Percentiles rank a stretch among this genome's conserved stretches.
Evolutionary conservation across 1,140 invertebrate genomes (phyloP).

Genomic region (Scaptomyza hsui): DNA sequence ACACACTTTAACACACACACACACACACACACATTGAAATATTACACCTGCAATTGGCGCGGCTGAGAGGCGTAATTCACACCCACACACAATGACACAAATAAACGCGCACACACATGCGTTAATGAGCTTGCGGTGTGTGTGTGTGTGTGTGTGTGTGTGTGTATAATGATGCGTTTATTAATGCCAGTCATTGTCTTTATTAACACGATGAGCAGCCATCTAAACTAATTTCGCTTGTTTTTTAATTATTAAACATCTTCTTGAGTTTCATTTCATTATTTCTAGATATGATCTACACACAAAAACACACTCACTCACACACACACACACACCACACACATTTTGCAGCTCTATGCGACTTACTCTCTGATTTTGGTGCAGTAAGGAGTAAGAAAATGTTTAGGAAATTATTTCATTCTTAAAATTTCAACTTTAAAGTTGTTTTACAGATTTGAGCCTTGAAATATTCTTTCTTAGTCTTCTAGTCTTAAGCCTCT

Average conservation of each 20-base stretch:
- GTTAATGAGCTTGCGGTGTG: conserved; percentile 5
- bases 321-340: no score
- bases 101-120: conserved; percentile 18
- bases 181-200: conserved; percentile 66
- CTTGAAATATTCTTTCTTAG: no score
- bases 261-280: conserved; percentile 35
- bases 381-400: no score
- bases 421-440: no score
- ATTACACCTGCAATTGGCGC: conserved; percentile 78
- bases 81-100: conserved; percentile 40
- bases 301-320: not conserved
- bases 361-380: no score
- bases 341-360: no score
- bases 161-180: conserved; percentile 61
- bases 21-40: conserved; percentile 59
- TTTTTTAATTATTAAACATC: conserved; percentile 29
- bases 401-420: no score
- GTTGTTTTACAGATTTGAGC: no score
- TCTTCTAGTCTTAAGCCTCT: no score
- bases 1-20: conserved; percentile 16
- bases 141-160: conserved; percentile 31
- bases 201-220: conserved; percentile 55
- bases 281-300: conserved; percentile 9
- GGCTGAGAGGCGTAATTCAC: conserved; percentile 47
- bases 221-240: conserved; percentile 44